A percentile compares a stretch with the other conserved stretches of the same genome.
phyloP scores from a whole-genome alignment of 2,797 vertebrate species.

The Melanotaenia pygmaea region DNA sequence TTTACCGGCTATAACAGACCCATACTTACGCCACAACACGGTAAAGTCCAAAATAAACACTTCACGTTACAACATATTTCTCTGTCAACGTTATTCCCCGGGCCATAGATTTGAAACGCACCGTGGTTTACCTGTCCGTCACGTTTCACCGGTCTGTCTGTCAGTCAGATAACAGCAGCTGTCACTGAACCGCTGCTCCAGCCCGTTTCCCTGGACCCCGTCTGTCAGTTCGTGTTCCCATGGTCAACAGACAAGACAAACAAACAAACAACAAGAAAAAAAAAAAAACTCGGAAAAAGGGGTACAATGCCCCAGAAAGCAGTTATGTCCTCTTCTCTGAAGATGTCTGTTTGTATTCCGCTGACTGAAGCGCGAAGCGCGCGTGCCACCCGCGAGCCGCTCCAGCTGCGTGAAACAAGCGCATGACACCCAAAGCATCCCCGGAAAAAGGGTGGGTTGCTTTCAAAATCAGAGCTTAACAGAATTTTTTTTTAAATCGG shows the following conservation, averaged over 20 bases:
- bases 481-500: no score
- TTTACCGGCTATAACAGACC: constrained; percentile 56
- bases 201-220: constrained; percentile 13
- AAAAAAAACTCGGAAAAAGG: neutral
- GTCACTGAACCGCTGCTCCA: constrained; percentile 58
- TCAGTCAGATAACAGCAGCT: constrained; percentile 54
- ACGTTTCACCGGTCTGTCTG: constrained; percentile 67
- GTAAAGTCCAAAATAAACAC: constrained; percentile 48
- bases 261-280: neutral
- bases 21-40: constrained; percentile 48
- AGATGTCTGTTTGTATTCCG: constrained; percentile 55
- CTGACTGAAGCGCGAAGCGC: constrained; percentile 59
- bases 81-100: constrained; percentile 8
- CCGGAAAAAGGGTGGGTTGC: constrained; percentile 41
- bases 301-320: neutral
- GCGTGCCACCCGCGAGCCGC: constrained; percentile 60
- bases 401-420: constrained; percentile 58
- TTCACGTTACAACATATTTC: constrained; percentile 41
- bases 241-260: constrained; percentile 21
- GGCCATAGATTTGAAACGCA: constrained; percentile 37
- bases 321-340: constrained; percentile 7
- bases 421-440: constrained; percentile 10
- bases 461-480: constrained; percentile 56
- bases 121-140: constrained; percentile 72
- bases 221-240: constrained; percentile 38